phyloP scores from a whole-genome alignment of 1,140 invertebrate genomes.

The Bombus pascuorum region DNA sequence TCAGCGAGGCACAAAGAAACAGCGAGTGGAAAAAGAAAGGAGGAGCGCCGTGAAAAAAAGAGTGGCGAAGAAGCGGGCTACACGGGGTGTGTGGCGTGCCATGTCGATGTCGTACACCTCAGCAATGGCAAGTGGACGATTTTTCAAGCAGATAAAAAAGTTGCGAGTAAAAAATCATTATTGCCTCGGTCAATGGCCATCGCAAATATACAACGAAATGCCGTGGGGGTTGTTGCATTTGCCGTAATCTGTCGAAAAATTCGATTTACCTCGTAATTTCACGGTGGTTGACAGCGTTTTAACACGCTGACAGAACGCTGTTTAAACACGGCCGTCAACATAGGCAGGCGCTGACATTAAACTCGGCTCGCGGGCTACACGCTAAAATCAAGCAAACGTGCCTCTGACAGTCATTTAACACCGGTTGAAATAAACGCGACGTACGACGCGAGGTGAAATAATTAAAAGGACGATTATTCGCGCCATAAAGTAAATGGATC shows the following conservation, averaged over 20 bases:
- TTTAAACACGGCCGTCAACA: constrained; percentile 29
- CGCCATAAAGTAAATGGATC: constrained; percentile 18
- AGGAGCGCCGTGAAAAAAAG: not conserved
- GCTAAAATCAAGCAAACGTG: constrained; percentile 35
- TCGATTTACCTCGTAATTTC: constrained; percentile 5
- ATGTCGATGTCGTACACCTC: constrained; percentile 27
- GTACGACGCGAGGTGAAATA: constrained; percentile 10
- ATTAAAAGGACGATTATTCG: constrained; percentile 39
- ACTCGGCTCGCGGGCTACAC: not conserved
- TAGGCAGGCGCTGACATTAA: constrained; percentile 3
- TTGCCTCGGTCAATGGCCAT: not conserved
- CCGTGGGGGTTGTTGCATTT: not conserved
- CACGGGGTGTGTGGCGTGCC: constrained; percentile 27
- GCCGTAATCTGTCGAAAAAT: not conserved
- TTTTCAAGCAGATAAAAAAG: constrained; percentile 66
- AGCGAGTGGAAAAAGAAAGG: not conserved
- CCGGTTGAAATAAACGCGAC: constrained; percentile 21
- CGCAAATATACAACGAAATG: not conserved
- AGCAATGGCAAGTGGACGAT: constrained; percentile 34
- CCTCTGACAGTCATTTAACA: constrained; percentile 39
- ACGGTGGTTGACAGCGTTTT: constrained; percentile 3
- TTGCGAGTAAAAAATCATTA: constrained; percentile 64
- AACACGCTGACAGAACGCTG: constrained; percentile 1
- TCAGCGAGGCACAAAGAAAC: constrained; percentile 39
- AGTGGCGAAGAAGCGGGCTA: constrained; percentile 21